These are phyloP conservation scores for Phyllostomus discolor DNA, from an alignment of 2,113 vertebrate genomes.

Conservation along the genomic window DNA sequence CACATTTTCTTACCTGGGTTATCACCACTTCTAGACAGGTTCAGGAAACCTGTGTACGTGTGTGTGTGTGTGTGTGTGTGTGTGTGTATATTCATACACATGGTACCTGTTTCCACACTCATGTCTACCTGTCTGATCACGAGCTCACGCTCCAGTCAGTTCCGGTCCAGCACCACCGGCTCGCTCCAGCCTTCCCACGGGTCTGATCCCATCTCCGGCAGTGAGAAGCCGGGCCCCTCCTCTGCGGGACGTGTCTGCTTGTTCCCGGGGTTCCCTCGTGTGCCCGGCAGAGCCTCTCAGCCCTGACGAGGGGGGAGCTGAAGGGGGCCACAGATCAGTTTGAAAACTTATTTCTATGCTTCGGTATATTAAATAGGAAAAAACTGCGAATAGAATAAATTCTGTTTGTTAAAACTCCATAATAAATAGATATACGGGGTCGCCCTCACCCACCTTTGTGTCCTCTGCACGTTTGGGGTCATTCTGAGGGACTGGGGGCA, in stretches of 20 bases:
- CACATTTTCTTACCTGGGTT: not conserved
- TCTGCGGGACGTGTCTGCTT: not conserved
- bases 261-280: not conserved
- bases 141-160: not conserved
- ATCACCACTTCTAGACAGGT: not conserved
- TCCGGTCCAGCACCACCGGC: not conserved
- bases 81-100: accelerated
- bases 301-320: not conserved
- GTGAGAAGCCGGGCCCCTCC: not conserved
- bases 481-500: not conserved
- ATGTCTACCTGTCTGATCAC: not conserved
- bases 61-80: accelerated
- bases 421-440: not conserved
- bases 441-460: not conserved
- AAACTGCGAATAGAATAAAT: too few relatives aligned
- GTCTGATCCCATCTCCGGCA: not conserved
- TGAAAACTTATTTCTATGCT: not conserved
- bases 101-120: not conserved
- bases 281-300: not conserved
- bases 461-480: not conserved
- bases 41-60: not conserved
- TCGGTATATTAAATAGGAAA: not conserved
- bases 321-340: not conserved
- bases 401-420: not conserved
- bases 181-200: not conserved